phyloP scores from a whole-genome alignment of 2,113 vertebrate species.

The Anarhynchus alexandrinus region DNA sequence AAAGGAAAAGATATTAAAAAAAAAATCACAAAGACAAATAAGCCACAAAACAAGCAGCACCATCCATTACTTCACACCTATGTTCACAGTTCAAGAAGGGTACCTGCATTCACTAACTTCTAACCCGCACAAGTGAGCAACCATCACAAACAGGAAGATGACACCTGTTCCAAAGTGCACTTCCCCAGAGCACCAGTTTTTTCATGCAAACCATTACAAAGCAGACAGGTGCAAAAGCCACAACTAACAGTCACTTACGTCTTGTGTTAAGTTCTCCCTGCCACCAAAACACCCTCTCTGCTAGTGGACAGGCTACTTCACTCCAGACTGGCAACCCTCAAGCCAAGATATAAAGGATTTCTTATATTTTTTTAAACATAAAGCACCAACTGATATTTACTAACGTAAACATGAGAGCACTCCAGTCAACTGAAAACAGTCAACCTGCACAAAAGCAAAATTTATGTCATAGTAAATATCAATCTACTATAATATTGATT shows the following conservation, averaged over 20 bases:
- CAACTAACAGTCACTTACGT: neutral
- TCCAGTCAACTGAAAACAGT: neutral
- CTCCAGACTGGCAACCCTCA: neutral
- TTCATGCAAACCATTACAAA: neutral
- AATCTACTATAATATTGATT: neutral
- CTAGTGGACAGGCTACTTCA: neutral
- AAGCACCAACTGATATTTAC: rapidly evolving
- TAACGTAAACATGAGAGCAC: neutral
- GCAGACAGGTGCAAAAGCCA: neutral
- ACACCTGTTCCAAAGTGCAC: neutral
- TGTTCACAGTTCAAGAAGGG: neutral
- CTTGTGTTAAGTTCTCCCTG: neutral
- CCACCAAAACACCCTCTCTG: neutral
- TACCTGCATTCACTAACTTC: too few relatives aligned
- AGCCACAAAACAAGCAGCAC: neutral
- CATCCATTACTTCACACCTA: neutral
- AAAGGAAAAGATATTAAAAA: neutral
- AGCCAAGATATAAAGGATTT: neutral
- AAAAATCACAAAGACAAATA: neutral
- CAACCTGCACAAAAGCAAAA: neutral
- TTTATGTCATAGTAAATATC: neutral
- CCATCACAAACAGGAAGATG: neutral
- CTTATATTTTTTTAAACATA: neutral
- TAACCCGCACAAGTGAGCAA: neutral
- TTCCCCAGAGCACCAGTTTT: neutral